Evolutionary conservation across 2,888 invertebrate genomes (phyloP), one percentile per base, ranked within the genome.

Genomic region (Carterocephalus palaemon): DNA sequence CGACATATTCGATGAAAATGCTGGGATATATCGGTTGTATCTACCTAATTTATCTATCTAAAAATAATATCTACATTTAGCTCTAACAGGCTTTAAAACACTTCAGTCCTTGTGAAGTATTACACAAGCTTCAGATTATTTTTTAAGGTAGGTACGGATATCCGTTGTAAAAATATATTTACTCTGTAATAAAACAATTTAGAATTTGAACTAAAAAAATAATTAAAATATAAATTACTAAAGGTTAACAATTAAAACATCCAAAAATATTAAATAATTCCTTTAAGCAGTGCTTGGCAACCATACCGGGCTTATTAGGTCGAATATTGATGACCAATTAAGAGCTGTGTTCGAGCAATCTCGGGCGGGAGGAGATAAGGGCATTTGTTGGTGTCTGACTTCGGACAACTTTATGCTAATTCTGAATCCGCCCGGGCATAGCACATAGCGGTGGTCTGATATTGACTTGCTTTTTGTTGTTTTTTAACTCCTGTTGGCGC

Each of bases 261-360:
- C 2, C 10, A 10, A 28, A 15, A n/a, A 5, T n/a, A 16, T 29
- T 8, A 16, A 29, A 29, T 8, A 16, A 29, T 16, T 29, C 5
- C 29, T 2, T 8, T n/a, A 33, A 15, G 22, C 43, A 4, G 40
- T 31, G 53, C 52, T 57, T 57, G 4, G 13, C 19, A 13, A 40
- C 54, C 49, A 12, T 47, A 39, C 43, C n/a, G 22, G 24, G 33
- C 46, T 56, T 60, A 63, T 60, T 60, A 59, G 61, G 57, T 57
- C 52, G 64, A 69, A 83, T 83, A 84, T 84, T 81, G 83, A 83
- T 81, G 81, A 78, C 74, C 84, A 84, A 85, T 85, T 85, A 84
- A 82, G 82, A 60, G 64, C 57, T 60, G 72, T 80, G 82, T 80
- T 74, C 69, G 57, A 58, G 70, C 72, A 75, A 82, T 82, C 82